Evolutionary conservation across 1,140 invertebrate genomes (phyloP).

Genomic region (Chionoecetes opilio): DNA sequence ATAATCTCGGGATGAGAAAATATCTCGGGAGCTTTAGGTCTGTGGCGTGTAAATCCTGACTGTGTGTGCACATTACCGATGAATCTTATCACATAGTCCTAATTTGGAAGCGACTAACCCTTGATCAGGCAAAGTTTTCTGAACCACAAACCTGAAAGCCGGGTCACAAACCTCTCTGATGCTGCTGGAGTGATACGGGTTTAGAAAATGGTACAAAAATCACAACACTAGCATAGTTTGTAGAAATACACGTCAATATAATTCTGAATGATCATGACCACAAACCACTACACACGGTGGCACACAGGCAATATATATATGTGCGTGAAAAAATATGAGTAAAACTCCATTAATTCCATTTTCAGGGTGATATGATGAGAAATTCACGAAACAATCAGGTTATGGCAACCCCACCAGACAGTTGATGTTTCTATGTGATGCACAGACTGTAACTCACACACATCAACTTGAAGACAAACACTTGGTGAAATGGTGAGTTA

Average conservation of each 20-base stretch:
- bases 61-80: not conserved
- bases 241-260: not conserved
- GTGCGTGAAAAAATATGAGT: too few relatives aligned
- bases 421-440: too few relatives aligned
- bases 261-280: not conserved
- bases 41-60: not conserved
- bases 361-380: too few relatives aligned
- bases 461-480: too few relatives aligned
- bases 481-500: too few relatives aligned
- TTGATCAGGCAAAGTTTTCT: not conserved
- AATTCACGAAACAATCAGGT: too few relatives aligned
- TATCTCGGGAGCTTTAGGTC: not conserved
- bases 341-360: too few relatives aligned
- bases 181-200: not conserved
- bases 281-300: too few relatives aligned
- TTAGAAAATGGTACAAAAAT: constrained; percentile 22
- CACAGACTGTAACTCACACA: too few relatives aligned
- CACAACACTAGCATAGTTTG: constrained; percentile 28
- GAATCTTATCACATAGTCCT: not conserved
- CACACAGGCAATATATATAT: too few relatives aligned
- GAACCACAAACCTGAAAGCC: not conserved
- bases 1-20: not conserved
- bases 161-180: constrained; percentile 10
- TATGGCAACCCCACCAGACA: too few relatives aligned
- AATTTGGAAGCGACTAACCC: constrained; percentile 18